Evolutionary conservation across 2,113 vertebrate genomes (phyloP).

Genomic region (Aphelocoma coerulescens): DNA sequence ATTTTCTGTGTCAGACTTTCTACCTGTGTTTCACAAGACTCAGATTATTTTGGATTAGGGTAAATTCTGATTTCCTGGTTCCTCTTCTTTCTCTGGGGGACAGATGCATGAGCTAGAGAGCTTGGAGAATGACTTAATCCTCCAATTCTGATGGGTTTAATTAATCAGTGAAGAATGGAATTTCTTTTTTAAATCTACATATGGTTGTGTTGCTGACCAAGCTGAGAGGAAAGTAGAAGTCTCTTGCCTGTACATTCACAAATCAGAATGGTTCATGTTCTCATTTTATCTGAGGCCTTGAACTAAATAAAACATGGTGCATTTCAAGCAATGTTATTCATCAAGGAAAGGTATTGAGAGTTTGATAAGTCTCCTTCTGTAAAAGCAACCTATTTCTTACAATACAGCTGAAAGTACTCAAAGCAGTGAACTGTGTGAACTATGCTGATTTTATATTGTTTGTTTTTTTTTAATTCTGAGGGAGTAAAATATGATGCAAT

Average conservation of each 20-base stretch:
- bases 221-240: neutral
- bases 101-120: neutral
- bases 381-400: neutral
- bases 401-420: neutral
- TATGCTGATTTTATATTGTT: neutral
- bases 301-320: neutral
- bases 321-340: neutral
- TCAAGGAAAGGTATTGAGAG: neutral
- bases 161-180: neutral
- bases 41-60: neutral
- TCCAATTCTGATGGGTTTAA: neutral
- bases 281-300: neutral
- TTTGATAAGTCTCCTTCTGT: neutral
- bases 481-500: neutral
- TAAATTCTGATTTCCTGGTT: neutral
- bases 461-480: neutral
- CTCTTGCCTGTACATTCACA: neutral
- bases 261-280: neutral
- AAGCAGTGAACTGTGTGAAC: neutral
- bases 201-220: neutral
- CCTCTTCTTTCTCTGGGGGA: neutral
- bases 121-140: neutral
- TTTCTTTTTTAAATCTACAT: neutral
- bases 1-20: neutral
- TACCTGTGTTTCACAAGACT: neutral